phyloP scores from a whole-genome alignment of 2,888 invertebrate species.

The Philereme vetulata region DNA sequence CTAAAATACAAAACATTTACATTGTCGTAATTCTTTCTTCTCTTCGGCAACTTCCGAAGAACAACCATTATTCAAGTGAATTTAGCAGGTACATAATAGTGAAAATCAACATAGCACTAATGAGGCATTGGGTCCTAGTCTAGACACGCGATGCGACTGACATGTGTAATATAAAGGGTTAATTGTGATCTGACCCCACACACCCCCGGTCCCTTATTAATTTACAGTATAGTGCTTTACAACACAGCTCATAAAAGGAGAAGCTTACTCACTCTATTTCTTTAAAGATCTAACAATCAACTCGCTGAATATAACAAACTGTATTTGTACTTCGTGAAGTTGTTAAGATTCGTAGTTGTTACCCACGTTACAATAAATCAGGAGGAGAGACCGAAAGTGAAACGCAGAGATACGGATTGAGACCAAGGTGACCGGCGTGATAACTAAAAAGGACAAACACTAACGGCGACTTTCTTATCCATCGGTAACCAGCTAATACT shows the following conservation, averaged over 20 bases:
- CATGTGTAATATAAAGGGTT: slow-evolving; percentile 21
- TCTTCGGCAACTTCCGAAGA: slow-evolving; percentile 5
- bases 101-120: slow-evolving; percentile 5
- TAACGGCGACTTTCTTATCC: too few species aligned
- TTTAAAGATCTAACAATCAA: neutral
- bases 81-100: slow-evolving; percentile 5
- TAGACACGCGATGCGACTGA: slow-evolving; percentile 20
- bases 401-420: too few species aligned
- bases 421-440: too few species aligned
- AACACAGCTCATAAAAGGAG: slow-evolving; percentile 6
- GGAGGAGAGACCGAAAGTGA: too few species aligned
- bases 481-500: too few species aligned
- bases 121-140: neutral
- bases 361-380: too few species aligned
- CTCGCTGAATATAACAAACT: neutral
- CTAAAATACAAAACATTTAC: neutral
- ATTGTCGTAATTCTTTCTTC: neutral
- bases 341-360: too few species aligned
- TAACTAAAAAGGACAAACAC: too few species aligned
- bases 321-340: too few species aligned
- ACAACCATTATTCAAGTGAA: slow-evolving; percentile 9
- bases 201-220: slow-evolving; percentile 29
- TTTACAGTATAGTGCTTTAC: slow-evolving; percentile 20
- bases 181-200: slow-evolving; percentile 23
- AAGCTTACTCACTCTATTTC: slow-evolving; percentile 7